Conservation (phyloP, 2,113 vertebrate genomes). For the Phycodurus eques region DNA sequence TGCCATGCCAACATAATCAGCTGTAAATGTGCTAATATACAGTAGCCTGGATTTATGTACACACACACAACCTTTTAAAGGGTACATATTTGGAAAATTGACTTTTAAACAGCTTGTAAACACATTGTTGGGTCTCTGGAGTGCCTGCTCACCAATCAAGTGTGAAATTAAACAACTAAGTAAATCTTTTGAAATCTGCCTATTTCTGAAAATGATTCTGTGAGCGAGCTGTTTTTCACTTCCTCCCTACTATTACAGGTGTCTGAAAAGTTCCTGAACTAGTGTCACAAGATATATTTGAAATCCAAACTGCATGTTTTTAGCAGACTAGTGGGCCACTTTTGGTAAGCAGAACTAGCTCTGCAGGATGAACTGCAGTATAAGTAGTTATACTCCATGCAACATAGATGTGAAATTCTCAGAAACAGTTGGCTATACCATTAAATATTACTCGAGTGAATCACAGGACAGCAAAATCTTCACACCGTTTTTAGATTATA, state of each 20-base stretch:
- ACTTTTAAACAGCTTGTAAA: background rate
- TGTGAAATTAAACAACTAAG: background rate
- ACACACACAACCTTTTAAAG: background rate
- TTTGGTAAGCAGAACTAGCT: too few relatives aligned
- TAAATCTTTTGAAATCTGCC: background rate
- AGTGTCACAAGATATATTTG: too few relatives aligned
- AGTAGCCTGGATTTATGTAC: background rate
- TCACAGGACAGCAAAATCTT: too few relatives aligned
- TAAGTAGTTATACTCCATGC: too few relatives aligned
- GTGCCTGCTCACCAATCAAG: background rate
- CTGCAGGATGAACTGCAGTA: too few relatives aligned
- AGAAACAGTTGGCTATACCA: too few relatives aligned
- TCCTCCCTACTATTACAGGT: background rate
- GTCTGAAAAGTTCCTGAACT: too few relatives aligned
- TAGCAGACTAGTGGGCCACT: too few relatives aligned
- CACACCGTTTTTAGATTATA: too few relatives aligned
- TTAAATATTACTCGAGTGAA: too few relatives aligned
- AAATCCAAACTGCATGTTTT: too few relatives aligned
- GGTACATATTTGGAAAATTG: background rate
- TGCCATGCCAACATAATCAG: background rate
- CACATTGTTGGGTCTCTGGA: background rate
- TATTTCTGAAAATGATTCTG: background rate
- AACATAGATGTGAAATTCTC: too few relatives aligned
- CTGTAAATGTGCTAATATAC: background rate
- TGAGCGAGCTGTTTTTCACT: background rate